Evolutionary conservation across 35 echinoderm and acorn worm species (phyloP), one percentile per base, ranked within the genome.

Genomic region (Anneissia japonica): DNA sequence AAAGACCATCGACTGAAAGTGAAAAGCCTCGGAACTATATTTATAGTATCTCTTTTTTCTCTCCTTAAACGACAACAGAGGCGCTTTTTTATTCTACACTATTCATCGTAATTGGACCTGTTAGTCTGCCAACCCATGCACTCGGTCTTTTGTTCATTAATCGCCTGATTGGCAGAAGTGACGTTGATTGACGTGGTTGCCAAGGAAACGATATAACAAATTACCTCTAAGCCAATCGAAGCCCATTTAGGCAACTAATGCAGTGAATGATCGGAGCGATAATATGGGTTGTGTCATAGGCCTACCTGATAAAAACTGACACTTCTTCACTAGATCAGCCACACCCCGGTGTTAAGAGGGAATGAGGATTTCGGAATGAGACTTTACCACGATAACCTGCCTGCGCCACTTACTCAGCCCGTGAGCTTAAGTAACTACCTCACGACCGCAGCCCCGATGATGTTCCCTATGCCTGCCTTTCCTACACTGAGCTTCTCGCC

Each of bases 181-280:
- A 93, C 92, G 86, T 84, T 98, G 95, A 98, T 98, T 98, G 95
- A 94, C 95, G 90, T 29, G 9, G 91, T 98, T 89, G 36, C 95
- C 90, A 88, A 83, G 91, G 88, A 79, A 80, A 98, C 87, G 86
- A 87, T 83, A 89, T 90, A 93, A 98, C 95, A 93, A 94, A 88
- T 93, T 97, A 86, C 85, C 87, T 84, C 83, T 97, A 94, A 98
- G 95, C 95, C 95, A 98, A 98, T 94, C 95, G 95, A 93, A 97
- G 88, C 90, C 89, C 91, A 97, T 93, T 97, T 93, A 97, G 91
- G 82, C 82, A 91, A 90, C 95, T 90, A 97, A 97, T 93, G 91
- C 91, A 82, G 41, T 81, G 81, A 88, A 91, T 93, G 95, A 97
- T 97, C 91, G 90, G 79, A 86, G 91, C 83, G 91, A 93, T 93